Evolutionary conservation across 2,113 vertebrate species (phyloP), one percentile per base, ranked within the genome.

Genomic region (Prinia subflava): DNA sequence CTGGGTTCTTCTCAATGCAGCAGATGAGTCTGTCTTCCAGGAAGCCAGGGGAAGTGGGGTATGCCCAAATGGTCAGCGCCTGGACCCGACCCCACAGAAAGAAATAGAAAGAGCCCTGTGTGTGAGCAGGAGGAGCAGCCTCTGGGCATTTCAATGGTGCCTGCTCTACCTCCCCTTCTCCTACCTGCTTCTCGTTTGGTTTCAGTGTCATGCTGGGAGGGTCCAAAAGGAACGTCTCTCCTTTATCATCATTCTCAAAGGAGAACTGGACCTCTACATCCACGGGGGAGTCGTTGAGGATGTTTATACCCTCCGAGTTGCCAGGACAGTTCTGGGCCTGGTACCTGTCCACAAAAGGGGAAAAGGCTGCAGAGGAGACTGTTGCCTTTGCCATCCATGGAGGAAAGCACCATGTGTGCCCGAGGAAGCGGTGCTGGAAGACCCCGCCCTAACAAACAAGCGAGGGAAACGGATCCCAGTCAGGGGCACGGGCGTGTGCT

Each of bases 1-100:
- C 97, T 0, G 99, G 99, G 94, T 99, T 99, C 18, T 98, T 98
- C 62, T 95, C 98, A 73, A 99, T 95, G 33, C 96, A 97, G 89
- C 99, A 99, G 67, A 99, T 55, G 3, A 99, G 77, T n/a, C 59
- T 98, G 97, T 99, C 99, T 70, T 99, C 98, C 39, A 98, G 79
- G 30, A 98, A 68, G 7, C 98, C 98, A 9, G 96, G 39, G 13
- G 97, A 97, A 15, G 98, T 99, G 23, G 99, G 99, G 81, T 98
- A 99, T 0, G 99, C 99, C 98, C 98, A 99, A 31, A 99, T 24
- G 1, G 57, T 98, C 96, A 99, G 95, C 41, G 96, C 88, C 99
- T 99, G 75, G 37, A 27, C 25, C 41, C 33, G 0, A 6, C 33
- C 73, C 49, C 78, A 0, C 53, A 60, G 82, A 67, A 39, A 73